A percentile compares a stretch with the other conserved stretches of the same genome.
Conservation (phyloP, 2,888 invertebrate species). For the Apamea anceps region DNA sequence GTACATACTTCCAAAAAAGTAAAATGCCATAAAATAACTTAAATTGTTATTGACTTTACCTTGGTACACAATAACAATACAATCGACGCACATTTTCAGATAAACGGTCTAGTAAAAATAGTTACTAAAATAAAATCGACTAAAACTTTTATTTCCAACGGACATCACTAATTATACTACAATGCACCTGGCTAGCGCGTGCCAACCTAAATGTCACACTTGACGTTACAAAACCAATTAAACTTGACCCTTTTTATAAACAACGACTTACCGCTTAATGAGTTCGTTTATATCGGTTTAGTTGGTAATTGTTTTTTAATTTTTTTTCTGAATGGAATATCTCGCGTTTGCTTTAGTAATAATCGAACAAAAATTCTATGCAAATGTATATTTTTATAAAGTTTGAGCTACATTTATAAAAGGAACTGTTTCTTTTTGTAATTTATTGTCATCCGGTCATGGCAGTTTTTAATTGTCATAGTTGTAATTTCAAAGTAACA, state of each 20-base stretch:
- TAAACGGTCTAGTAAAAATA: conserved; percentile 28
- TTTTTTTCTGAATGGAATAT: conserved; percentile 22
- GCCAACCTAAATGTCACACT: conserved; percentile 80
- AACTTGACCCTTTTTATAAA: conserved; percentile 62
- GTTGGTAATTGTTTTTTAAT: conserved; percentile 4
- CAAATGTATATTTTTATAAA: conserved; percentile 7
- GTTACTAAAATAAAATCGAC: conserved; percentile 45
- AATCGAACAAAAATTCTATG: conserved; percentile 19
- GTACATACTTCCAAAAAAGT: not conserved
- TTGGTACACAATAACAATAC: conserved; percentile 34
- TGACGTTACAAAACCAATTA: conserved; percentile 74
- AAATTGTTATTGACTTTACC: not conserved
- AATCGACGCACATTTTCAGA: conserved; percentile 7
- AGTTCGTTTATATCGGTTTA: conserved; percentile 30
- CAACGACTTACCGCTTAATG: conserved; percentile 48
- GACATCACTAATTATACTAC: conserved; percentile 64
- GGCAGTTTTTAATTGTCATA: not conserved
- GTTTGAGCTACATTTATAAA: not conserved
- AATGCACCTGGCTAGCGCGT: conserved; percentile 80
- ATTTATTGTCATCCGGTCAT: conserved; percentile 1
- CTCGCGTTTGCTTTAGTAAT: not conserved
- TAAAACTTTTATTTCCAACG: conserved; percentile 59
- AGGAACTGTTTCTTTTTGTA: conserved; percentile 10
- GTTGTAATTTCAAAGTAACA: not conserved
- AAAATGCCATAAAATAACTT: not conserved